Percentiles rank a stretch among this genome's conserved stretches.
Conservation (phyloP, 2,888 invertebrate species). For the Himalopsyche tibetana region DNA sequence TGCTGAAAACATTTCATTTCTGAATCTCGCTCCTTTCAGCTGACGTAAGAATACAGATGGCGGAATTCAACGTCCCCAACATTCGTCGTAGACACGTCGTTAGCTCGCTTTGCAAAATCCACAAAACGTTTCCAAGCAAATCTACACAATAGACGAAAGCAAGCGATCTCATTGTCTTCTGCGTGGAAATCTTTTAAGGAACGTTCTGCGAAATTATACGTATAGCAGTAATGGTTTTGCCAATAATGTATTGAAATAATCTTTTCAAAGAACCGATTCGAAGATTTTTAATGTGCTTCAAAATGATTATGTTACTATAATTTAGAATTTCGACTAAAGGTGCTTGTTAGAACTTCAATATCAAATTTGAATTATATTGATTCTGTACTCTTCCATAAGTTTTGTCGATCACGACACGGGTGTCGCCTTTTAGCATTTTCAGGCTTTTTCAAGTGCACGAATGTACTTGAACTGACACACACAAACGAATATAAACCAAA, state of each 20-base stretch:
- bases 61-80: background rate
- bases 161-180: slow-evolving; percentile 12
- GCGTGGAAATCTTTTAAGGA: slow-evolving; percentile 5
- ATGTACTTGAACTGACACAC: too few species aligned
- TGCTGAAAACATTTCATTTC: too few species aligned
- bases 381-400: too few species aligned
- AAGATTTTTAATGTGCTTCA: background rate
- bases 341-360: too few species aligned
- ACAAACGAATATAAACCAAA: too few species aligned
- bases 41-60: too few species aligned
- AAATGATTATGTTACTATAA: background rate
- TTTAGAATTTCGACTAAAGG: too few species aligned
- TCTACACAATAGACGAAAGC: slow-evolving; percentile 11
- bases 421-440: too few species aligned
- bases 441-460: too few species aligned
- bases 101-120: slow-evolving; percentile 2
- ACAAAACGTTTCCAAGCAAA: slow-evolving; percentile 30
- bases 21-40: too few species aligned
- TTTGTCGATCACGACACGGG: too few species aligned
- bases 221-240: background rate
- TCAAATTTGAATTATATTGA: too few species aligned
- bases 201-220: background rate
- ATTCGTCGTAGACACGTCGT: slow-evolving; percentile 14
- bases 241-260: background rate
- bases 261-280: background rate